Percentiles rank a stretch among this genome's conserved stretches.
These are phyloP conservation scores for Squalus acanthias DNA, from an alignment of 2,797 vertebrate species.

Conservation along the genomic window DNA sequence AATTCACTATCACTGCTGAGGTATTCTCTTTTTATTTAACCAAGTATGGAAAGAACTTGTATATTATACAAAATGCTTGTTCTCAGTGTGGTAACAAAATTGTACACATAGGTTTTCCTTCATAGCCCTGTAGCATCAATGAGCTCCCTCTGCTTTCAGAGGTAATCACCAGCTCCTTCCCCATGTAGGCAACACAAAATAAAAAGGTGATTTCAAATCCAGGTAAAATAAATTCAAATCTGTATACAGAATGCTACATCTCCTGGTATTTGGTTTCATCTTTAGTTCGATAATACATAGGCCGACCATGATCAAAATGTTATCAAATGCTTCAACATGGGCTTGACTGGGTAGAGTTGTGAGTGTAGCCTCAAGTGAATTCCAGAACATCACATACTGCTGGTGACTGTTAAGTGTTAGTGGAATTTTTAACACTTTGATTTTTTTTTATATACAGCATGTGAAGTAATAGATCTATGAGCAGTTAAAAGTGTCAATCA, in stretches of 20 bases:
- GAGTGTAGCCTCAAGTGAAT: not conserved
- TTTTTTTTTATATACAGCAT: not conserved
- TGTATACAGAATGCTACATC: not conserved
- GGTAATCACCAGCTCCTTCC: not conserved
- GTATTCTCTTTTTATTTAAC: not conserved
- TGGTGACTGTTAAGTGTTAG: constrained; percentile 27
- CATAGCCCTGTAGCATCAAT: not conserved
- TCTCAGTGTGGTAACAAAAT: not conserved
- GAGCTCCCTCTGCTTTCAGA: not conserved
- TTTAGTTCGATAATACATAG: constrained; percentile 20
- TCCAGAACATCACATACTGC: constrained; percentile 5
- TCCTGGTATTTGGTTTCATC: not conserved
- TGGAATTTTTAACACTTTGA: not conserved
- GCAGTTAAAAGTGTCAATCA: constrained; percentile 14
- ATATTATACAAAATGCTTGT: not conserved
- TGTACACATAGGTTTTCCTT: not conserved
- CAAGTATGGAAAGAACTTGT: not conserved
- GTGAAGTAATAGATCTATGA: not conserved
- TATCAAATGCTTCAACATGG: not conserved
- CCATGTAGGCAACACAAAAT: not conserved
- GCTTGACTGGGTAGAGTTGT: not conserved
- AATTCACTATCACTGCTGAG: not conserved
- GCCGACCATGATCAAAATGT: not conserved
- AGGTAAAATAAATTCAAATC: constrained; percentile 13
- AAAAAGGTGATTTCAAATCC: not conserved